These are phyloP conservation scores for Drosophila grimshawi DNA, from an alignment of 1,140 invertebrate species.

Conservation along the genomic window DNA sequence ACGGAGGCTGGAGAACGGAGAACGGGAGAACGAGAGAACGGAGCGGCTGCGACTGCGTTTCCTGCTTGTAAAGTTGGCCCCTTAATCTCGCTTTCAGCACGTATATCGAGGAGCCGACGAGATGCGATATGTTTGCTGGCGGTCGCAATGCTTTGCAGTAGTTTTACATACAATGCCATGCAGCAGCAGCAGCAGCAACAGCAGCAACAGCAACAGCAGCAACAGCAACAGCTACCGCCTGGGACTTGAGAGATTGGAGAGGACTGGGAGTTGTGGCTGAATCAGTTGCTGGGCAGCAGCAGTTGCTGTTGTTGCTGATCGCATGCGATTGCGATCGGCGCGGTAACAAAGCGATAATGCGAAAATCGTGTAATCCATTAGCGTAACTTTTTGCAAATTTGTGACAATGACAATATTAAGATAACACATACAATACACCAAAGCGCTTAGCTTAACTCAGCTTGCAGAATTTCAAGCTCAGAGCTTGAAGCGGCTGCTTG, in stretches of 20 bases:
- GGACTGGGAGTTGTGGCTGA: not conserved
- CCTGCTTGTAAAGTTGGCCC: slow-evolving; percentile 73
- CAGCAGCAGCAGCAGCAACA: slow-evolving; percentile 7
- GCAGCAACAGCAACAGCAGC: not conserved
- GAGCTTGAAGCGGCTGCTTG: not conserved
- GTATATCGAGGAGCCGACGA: slow-evolving; percentile 60
- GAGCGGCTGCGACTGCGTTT: slow-evolving; percentile 49
- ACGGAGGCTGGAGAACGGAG: not conserved
- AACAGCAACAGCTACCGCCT: not conserved
- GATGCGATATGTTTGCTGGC: slow-evolving; percentile 52
- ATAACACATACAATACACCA: slow-evolving; percentile 68
- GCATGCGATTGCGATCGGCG: slow-evolving; percentile 81
- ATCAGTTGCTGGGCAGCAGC: slow-evolving; percentile 7
- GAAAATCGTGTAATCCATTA: slow-evolving; percentile 85
- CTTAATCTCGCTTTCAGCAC: slow-evolving; percentile 73
- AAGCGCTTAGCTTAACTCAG: slow-evolving; percentile 5
- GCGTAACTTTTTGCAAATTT: slow-evolving; percentile 84
- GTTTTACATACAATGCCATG: slow-evolving; percentile 80
- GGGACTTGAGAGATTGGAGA: too few species aligned
- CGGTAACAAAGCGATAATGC: slow-evolving; percentile 84
- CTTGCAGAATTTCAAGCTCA: not conserved
- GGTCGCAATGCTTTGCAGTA: slow-evolving; percentile 63
- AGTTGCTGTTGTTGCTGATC: slow-evolving; percentile 48
- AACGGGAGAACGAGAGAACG: not conserved
- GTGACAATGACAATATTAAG: slow-evolving; percentile 85